Base-by-base conservation (phyloP, 2,888 invertebrate genomes). In the Serrognathus titanus region DNA sequence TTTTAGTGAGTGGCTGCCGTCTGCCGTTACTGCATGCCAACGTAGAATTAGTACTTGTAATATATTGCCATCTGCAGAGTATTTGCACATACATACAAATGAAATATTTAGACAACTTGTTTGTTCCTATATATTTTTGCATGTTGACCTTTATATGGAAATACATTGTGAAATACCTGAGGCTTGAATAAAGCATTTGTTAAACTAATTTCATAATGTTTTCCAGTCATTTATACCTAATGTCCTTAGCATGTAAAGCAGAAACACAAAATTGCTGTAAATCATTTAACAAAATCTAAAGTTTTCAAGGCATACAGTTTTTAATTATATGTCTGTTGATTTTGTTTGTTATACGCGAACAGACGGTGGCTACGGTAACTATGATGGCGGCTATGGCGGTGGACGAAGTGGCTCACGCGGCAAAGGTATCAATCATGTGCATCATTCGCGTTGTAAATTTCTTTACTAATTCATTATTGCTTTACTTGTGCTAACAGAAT, bases 281-380 rank as follows among this genome's bases (percentile, higher is more conserved):
- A 43, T 43, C 43, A 43, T 20, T 31, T 31, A 31, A 31, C 24
- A 31, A 31, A 31, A 31, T 31, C 24, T 31, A 31, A 31, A 31
- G 6, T 12, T 12, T 12, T 13, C 6, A 12, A 40, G 40, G 13
- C 13, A 40, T 13, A 35, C n/a, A 36, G 13, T 48, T 35, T 12
- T 48, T 48, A 31, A 48, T 24, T 12, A 31, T 48, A 48, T 35
- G 40, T 49, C 46, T 53, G 43, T 48, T 58, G 49, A 59, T 50
- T 55, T 55, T 58, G 59, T 61, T 63, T 65, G 54, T 63, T 80
- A 80, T 64, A 63, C 66, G 64, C 81, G 83, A 82, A 83, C 85
- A 87, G 91, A 90, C 86, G 90, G 90, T 84, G 88, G 89, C 86
- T 88, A 88, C 85, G 89, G 89, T 85, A 89, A 88, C 83, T 90